Percentiles rank a stretch among this genome's conserved stretches.
phyloP scores from a whole-genome alignment of 2,113 vertebrate species.

The Tychaedon coryphoeus region DNA sequence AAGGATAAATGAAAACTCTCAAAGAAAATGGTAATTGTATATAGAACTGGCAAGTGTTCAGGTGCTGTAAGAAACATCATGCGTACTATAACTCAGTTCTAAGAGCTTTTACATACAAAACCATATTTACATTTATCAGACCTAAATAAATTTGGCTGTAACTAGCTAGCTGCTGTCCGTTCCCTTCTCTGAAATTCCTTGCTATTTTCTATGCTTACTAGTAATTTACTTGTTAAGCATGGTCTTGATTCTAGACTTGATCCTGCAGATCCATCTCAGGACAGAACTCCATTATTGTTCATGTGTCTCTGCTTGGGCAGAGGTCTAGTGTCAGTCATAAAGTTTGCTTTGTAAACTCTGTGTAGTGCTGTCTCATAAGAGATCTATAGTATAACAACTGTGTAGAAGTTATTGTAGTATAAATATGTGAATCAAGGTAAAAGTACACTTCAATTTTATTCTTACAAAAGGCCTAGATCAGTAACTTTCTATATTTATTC shows the following conservation, averaged over 20 bases:
- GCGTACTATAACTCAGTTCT: background rate
- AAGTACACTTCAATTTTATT: background rate
- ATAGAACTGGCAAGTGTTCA: background rate
- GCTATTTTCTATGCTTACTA: background rate
- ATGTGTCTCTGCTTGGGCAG: background rate
- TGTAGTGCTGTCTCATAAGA: background rate
- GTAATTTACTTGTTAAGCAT: background rate
- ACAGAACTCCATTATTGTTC: background rate
- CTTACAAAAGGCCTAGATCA: background rate
- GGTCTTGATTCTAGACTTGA: background rate
- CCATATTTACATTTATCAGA: background rate
- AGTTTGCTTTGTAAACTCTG: background rate
- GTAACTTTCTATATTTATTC: background rate
- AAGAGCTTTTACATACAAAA: background rate
- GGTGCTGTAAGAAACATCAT: background rate
- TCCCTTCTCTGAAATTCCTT: background rate
- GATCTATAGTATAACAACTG: background rate
- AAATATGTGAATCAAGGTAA: background rate
- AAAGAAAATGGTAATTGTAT: background rate
- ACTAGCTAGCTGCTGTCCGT: background rate
- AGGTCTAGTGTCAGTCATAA: background rate
- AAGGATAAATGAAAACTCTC: background rate
- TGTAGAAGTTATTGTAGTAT: background rate
- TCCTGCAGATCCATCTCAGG: background rate
- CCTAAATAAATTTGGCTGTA: background rate